These are phyloP conservation scores for Kryphioiulus occultus DNA, from an alignment of 2,888 invertebrate genomes.

Conservation along the genomic window DNA sequence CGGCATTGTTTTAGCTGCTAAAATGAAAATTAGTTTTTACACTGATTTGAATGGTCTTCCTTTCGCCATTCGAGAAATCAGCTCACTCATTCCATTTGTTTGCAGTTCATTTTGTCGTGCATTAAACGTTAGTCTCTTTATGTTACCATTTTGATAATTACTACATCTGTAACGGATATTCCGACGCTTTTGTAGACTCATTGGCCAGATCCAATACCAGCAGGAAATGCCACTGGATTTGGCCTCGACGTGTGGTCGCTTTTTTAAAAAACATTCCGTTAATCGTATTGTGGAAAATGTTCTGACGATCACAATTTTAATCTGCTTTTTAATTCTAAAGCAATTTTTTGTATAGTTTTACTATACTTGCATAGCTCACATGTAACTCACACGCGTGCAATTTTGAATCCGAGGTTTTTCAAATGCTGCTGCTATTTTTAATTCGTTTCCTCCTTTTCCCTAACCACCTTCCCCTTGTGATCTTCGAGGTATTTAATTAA, in stretches of 20 bases:
- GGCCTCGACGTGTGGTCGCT: background rate
- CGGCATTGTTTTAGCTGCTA: no score
- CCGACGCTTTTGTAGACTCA: background rate
- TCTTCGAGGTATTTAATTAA: slow-evolving; percentile 2
- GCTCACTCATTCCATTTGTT: background rate
- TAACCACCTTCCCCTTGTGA: slow-evolving; percentile 31
- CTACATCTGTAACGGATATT: background rate
- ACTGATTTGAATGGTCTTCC: background rate
- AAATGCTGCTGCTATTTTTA: background rate
- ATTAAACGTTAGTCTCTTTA: background rate
- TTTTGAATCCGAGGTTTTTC: background rate
- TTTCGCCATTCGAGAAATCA: background rate
- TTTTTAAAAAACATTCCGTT: background rate
- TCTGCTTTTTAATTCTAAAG: background rate
- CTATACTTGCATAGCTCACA: background rate
- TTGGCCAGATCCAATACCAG: background rate
- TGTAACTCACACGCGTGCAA: background rate
- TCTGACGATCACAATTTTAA: background rate
- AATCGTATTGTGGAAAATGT: background rate
- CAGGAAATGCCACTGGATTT: background rate
- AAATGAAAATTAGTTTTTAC: no score
- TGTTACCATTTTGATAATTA: background rate
- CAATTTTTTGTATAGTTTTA: background rate
- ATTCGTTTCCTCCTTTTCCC: slow-evolving; percentile 31
- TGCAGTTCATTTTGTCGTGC: background rate